Base-by-base conservation (phyloP, 2,797 vertebrate species). In the Psittacula echo region DNA sequence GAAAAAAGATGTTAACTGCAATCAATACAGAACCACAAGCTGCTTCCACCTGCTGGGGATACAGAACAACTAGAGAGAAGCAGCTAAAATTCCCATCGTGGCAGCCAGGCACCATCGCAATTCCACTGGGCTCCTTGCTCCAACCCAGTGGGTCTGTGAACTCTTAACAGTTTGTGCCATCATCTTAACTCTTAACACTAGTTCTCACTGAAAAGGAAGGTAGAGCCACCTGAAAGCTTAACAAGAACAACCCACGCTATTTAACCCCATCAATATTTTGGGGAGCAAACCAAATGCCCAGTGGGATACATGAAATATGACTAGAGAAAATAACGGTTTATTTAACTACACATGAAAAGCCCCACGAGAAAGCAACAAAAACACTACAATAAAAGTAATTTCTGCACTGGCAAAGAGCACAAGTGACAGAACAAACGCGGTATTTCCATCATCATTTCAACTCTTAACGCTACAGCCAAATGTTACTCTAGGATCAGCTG, bases 11-110 rank as follows among this genome's bases (percentile, higher is more conserved):
- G 21, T 67, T 87, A 89, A 58, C 42, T 78, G 34, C 50, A 72
- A 68, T 56, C 62, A 70, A 23, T 54, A 74, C 22, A 92, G 80
- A 89, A 90, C 45, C 88, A 94, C 89, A 67, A 65, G 60, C 85
- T 92, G 87, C 66, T 90, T 94, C 82, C 64, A 84, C 64, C 80
- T 91, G 79, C 87, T 93, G 78, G 53, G 73, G 71, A 87, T 30
- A 37, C 50, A 54, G 47, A 85, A 89, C 54, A 42, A 75, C 16
- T 7, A 3, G 58, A 74, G 16, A 67, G 32, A 82, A 92, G 45
- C 54, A 94, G 39, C 24, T 47, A 65, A 44, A 62, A 73, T 68
- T 44, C 45, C 60, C 16, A 4, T 1, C 0, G 1, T 21, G 30
- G 53, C 65, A 78, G 34, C 12, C 37, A 44, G 47, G 54, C 26